Percentiles rank a stretch among this genome's conserved stretches.
Conservation (phyloP, 2,888 invertebrate genomes). For the Andrena haemorrhoa region DNA sequence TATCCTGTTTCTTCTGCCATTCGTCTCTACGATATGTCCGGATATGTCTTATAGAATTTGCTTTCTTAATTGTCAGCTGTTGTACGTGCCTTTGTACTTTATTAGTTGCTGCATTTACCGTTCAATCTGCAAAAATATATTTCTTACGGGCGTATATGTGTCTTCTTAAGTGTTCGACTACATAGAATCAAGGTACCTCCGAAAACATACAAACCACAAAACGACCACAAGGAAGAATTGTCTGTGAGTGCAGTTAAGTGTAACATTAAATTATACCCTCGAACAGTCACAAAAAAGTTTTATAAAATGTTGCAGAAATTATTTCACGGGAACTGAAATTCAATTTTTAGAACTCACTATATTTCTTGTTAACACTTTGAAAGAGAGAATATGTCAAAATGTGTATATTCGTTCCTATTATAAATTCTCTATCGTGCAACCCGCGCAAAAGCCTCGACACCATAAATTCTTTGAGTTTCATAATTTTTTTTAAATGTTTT, state of each 20-base stretch:
- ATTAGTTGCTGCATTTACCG: conserved; percentile 15
- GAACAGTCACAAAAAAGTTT: background rate
- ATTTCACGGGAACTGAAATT: background rate
- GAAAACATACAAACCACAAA: background rate
- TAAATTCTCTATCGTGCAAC: conserved; percentile 34
- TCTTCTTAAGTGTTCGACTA: background rate
- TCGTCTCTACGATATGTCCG: conserved; percentile 58
- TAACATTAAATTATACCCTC: background rate
- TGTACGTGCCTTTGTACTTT: conserved; percentile 58
- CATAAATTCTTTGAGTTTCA: conserved; percentile 39
- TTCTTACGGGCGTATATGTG: background rate
- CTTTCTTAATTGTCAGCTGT: conserved; percentile 40
- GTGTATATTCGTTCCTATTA: conserved; percentile 24
- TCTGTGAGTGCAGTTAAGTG: background rate
- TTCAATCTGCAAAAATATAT: conserved; percentile 64
- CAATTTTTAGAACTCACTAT: background rate
- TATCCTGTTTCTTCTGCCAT: background rate
- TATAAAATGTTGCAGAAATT: background rate
- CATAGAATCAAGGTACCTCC: background rate
- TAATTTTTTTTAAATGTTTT: background rate
- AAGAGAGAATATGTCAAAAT: background rate
- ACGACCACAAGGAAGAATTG: background rate
- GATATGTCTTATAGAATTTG: conserved; percentile 54
- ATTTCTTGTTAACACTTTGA: background rate
- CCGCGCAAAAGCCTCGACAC: conserved; percentile 21